Evolutionary conservation across 1,140 invertebrate species (phyloP).

Genomic region (Maconellicoccus hirsutus): DNA sequence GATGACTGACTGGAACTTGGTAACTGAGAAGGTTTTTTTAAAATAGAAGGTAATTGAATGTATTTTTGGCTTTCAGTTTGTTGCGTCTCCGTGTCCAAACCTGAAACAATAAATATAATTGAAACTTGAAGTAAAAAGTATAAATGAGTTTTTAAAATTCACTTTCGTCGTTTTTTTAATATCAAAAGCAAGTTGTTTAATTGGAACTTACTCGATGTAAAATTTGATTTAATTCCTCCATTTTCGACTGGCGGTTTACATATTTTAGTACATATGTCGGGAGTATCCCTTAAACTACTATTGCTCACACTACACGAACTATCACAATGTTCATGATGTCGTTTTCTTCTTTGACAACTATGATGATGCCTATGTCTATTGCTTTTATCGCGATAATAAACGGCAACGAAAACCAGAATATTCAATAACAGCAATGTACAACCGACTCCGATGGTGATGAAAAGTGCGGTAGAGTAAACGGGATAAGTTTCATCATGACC

Average conservation of each 20-base stretch:
- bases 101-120: neutral
- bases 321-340: slow-evolving; percentile 4
- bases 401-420: slow-evolving; percentile 83
- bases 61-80: neutral
- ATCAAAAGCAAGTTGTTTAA: neutral
- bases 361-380: neutral
- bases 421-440: slow-evolving; percentile 59
- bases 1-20: slow-evolving; percentile 5
- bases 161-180: too few relatives aligned
- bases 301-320: slow-evolving; percentile 13
- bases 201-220: neutral
- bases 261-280: neutral
- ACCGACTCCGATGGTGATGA: slow-evolving; percentile 88
- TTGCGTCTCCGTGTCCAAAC: neutral
- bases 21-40: neutral
- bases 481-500: neutral
- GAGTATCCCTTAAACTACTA: slow-evolving; percentile 10
- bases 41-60: slow-evolving; percentile 14
- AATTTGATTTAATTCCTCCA: slow-evolving; percentile 1
- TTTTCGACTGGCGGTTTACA: slow-evolving; percentile 3
- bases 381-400: slow-evolving; percentile 52
- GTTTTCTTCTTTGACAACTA: neutral
- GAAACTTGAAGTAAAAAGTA: too few relatives aligned
- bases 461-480: slow-evolving; percentile 58
- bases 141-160: too few relatives aligned